Evolutionary conservation across 2,113 vertebrate genomes (phyloP).

Genomic region (Chaetodon auriga): DNA sequence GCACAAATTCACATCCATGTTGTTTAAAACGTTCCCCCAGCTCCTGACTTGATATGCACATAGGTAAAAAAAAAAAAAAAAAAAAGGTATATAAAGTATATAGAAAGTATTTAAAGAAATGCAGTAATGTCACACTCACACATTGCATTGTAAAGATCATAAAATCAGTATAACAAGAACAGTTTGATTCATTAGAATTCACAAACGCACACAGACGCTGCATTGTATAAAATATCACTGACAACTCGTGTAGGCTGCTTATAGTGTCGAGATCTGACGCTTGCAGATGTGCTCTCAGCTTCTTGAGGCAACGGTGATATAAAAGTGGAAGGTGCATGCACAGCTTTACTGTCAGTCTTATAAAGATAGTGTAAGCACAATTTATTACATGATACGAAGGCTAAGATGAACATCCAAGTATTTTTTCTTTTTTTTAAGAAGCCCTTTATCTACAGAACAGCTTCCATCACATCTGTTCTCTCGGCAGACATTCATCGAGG

Average conservation of each 20-base stretch:
- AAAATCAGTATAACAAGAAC: conserved; percentile 56
- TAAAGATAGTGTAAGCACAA: conserved; percentile 65
- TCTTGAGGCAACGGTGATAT: conserved; percentile 50
- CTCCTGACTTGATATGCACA: conserved; percentile 27
- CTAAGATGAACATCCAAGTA: conserved; percentile 61
- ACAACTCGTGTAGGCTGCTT: conserved; percentile 35
- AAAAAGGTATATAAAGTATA: conserved; percentile 21
- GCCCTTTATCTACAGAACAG: conserved; percentile 62
- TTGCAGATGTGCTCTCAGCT: conserved; percentile 51
- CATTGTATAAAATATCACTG: conserved; percentile 40
- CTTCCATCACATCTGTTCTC: conserved; percentile 71
- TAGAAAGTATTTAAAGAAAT: conserved; percentile 48
- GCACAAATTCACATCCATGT: conserved; percentile 72
- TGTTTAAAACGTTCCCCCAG: conserved; percentile 41
- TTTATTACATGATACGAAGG: conserved; percentile 64
- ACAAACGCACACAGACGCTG: conserved; percentile 18
- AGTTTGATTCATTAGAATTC: conserved; percentile 46
- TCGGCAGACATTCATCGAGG: conserved; percentile 59
- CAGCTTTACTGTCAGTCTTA: conserved; percentile 71
- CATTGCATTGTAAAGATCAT: conserved; percentile 39
- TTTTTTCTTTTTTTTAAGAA: conserved; percentile 50
- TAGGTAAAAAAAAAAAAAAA: conserved; percentile 27
- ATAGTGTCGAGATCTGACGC: conserved; percentile 46
- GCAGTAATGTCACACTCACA: conserved; percentile 30
- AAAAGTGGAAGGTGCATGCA: conserved; percentile 77